Conservation (phyloP, 2,888 invertebrate genomes). For the Drosophila paranaensis region DNA sequence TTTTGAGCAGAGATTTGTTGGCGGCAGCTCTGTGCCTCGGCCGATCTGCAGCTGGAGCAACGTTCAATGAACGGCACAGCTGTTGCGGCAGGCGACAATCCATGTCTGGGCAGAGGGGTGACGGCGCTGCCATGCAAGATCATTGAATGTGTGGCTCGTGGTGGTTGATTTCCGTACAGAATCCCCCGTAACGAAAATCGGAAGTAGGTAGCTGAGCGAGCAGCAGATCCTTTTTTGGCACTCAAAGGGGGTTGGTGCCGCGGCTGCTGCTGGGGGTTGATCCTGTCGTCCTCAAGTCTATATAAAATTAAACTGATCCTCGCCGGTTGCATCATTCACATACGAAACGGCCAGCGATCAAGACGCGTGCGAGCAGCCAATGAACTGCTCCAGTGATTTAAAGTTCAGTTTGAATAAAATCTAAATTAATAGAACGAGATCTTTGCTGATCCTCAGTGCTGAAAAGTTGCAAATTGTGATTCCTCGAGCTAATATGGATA, state of each 20-base stretch:
- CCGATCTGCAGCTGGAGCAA: conserved; percentile 65
- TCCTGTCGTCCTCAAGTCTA: conserved; percentile 57
- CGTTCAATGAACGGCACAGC: conserved; percentile 74
- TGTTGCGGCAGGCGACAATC: conserved; percentile 63
- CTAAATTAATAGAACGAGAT: conserved; percentile 11
- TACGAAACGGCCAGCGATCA: conserved; percentile 72
- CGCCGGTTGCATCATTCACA: conserved; percentile 82
- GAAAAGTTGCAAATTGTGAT: conserved; percentile 4
- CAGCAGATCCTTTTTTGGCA: conserved; percentile 49
- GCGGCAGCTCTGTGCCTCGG: conserved; percentile 48
- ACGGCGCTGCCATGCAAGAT: conserved; percentile 30
- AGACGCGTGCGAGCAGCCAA: conserved; percentile 55
- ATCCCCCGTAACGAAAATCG: conserved; percentile 64
- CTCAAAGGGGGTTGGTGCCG: conserved; percentile 68
- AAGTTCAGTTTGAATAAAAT: conserved; percentile 23
- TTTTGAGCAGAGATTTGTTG: conserved; percentile 73
- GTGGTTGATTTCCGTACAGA: conserved; percentile 70
- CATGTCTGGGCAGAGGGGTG: conserved; percentile 17
- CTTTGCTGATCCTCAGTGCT: conserved; percentile 23
- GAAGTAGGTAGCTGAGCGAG: conserved; percentile 66
- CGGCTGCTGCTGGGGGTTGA: conserved; percentile 57
- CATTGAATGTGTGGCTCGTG: conserved; percentile 66
- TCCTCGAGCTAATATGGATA: conserved; percentile 70
- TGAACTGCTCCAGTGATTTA: conserved; percentile 45
- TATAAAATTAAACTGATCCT: conserved; percentile 81